Base-by-base conservation (phyloP, 2,888 invertebrate species). In the Pandemis corylana region DNA sequence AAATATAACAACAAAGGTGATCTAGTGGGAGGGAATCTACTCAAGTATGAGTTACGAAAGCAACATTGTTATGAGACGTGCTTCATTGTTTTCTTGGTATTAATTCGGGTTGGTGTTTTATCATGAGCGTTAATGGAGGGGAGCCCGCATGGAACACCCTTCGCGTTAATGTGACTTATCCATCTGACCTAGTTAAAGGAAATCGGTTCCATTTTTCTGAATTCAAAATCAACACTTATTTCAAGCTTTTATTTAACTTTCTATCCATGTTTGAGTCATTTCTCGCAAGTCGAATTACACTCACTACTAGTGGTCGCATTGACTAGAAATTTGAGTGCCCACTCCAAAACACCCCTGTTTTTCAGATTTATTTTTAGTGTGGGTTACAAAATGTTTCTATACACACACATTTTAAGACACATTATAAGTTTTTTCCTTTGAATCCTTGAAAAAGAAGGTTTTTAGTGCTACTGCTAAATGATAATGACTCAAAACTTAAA, bases 81-180 rank as follows among this genome's bases (percentile, higher is more conserved):
- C 70, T 75, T 70, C 70, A 71, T 75, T 75, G 71, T 75, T 75
- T 69, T 51, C 62, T 63, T 56, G 51, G 62, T 70, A 67, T 71
- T 75, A 75, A 75, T 74, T 69, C 44, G 59, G 69, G 68, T 65
- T 64, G 56, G 64, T 73, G 28, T 69, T 74, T 70, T 70, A 74
- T 69, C 69, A 44, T 15, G 41, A 51, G 69, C 49, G 56, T 61
- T 70, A 70, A 74, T 74, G 69, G 64, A 59, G 59, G 53, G 65
- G 42, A 65, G 56, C 64, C 64, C 65, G 51, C 15, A 65, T 36
- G 28, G 49, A 20, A 42, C 63, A 28, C 10, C 59, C 59, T 28
- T 28, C 28, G 13, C 10, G 10, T 59, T 59, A 59, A 59, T 59
- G 28, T 28, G 28, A 59, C 28, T 59, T 59, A 59, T 28, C 59